Evolutionary conservation across 2,888 invertebrate genomes (phyloP).

Genomic region (Tetragonula carbonaria): DNA sequence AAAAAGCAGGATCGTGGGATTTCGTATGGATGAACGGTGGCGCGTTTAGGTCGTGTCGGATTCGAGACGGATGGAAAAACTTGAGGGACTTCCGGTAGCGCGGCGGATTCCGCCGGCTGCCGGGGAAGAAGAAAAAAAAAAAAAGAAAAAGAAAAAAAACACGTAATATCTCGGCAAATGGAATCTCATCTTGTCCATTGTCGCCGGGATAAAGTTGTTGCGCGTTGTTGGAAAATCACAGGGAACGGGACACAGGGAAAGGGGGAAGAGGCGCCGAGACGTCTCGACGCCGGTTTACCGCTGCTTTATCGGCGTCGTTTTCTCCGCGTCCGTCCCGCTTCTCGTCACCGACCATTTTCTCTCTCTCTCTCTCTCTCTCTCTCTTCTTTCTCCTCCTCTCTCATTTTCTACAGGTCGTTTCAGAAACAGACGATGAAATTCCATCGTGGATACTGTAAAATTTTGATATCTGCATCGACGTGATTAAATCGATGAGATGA

Average conservation of each 20-base stretch:
- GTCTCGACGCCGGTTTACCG: conserved; percentile 78
- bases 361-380: conserved; percentile 2
- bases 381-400: conserved; percentile 1
- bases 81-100: neutral
- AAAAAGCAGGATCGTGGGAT: conserved; percentile 43
- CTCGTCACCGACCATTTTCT: conserved; percentile 24
- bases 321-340: conserved; percentile 66
- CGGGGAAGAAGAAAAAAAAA: neutral
- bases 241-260: conserved; percentile 26
- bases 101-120: conserved; percentile 8
- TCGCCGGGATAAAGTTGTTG: conserved; percentile 68
- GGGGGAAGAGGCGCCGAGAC: conserved; percentile 74
- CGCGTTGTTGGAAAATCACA: conserved; percentile 75
- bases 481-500: too few species aligned
- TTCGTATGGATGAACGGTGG: conserved; percentile 49
- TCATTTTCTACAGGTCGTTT: conserved; percentile 2
- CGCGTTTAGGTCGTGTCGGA: conserved; percentile 37
- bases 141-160: conserved; percentile 20
- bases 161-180: conserved; percentile 31
- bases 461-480: too few species aligned
- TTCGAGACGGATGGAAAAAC: conserved; percentile 45
- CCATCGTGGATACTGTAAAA: too few species aligned
- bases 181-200: conserved; percentile 59
- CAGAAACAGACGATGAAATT: neutral
- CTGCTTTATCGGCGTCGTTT: conserved; percentile 75